Base-by-base conservation (phyloP, 2,888 invertebrate genomes). In the Eupithecia insigniata region DNA sequence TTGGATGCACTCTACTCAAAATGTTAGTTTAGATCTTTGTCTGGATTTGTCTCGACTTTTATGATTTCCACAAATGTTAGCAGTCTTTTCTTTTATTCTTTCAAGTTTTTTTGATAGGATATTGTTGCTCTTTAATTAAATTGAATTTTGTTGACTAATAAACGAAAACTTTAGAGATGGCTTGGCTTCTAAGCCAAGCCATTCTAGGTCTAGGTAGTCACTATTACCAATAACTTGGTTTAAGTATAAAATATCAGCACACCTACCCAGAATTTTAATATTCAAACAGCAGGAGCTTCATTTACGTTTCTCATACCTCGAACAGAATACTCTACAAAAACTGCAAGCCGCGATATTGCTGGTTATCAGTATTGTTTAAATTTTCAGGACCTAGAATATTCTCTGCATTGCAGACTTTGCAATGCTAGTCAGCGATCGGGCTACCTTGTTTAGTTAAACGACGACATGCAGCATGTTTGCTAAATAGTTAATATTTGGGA, bases 361-460 rank as follows among this genome's bases (percentile, higher is more conserved):
- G 51, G 36, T 55, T 34, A 46, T 62, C 46, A 62, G 64, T 55
- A 51, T 36, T 64, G 69, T 58, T 70, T 39, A 65, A 65, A 65
- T 39, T 70, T 65, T 70, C 64, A 65, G 43, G 28, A 46, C 14
- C 69, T 39, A 39, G 58, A 22, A 64, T 65, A 69, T 66, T 65
- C 66, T 26, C 58, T 70, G 39, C 65, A 70, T 30, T 69, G 62
- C 69, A 62, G 51, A 34, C 51, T 65, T 70, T 39, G 43, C 68
- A 61, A 62, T 68, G 43, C 22, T 39, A 60, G 60, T 5, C 60
- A 30, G 26, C 26, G 36, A 36, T 64, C 36, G 26, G n/a, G 36
- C 26, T 39, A 22, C 30, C 60, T 30, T 60, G 36, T 36, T 34
- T 36, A 34, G 64, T 22, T 16, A 26, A 64, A 64, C 64, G 6